phyloP scores from a whole-genome alignment of 2,797 vertebrate species.

The Rhadinocentrus ornatus region DNA sequence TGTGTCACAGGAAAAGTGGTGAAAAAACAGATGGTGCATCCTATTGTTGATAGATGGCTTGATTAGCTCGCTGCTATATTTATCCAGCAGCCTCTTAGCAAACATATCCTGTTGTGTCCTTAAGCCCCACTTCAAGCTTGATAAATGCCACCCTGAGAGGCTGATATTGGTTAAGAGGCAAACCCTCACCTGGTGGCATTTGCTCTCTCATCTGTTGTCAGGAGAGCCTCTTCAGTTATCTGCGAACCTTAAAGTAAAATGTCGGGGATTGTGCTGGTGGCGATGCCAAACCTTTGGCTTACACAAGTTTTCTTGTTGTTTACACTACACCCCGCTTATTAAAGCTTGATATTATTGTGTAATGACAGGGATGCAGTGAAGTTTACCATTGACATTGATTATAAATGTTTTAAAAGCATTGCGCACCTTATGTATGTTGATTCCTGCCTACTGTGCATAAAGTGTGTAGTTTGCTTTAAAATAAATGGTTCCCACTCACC shows the following conservation, averaged over 20 bases:
- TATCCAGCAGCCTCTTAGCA: slow-evolving; percentile 60
- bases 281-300: slow-evolving; percentile 5
- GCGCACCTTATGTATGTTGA: background rate
- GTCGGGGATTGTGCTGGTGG: slow-evolving; percentile 10
- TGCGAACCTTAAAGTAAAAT: slow-evolving; percentile 30
- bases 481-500: background rate
- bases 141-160: slow-evolving; percentile 71
- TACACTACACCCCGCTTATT: background rate
- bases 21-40: slow-evolving; percentile 50
- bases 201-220: slow-evolving; percentile 56
- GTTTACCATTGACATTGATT: background rate
- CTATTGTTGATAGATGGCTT: slow-evolving; percentile 59
- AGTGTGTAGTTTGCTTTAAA: background rate
- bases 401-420: background rate
- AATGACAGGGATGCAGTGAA: background rate
- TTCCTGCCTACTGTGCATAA: background rate
- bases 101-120: slow-evolving; percentile 51
- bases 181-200: slow-evolving; percentile 74
- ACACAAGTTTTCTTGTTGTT: background rate
- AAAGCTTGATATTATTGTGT: background rate
- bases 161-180: slow-evolving; percentile 55
- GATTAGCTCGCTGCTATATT: slow-evolving; percentile 64
- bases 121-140: slow-evolving; percentile 59
- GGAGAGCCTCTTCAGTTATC: slow-evolving; percentile 34
- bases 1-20: slow-evolving; percentile 25